Percentiles rank a stretch among this genome's conserved stretches.
phyloP scores from a whole-genome alignment of 2,113 vertebrate species.

The Gavia stellata region DNA sequence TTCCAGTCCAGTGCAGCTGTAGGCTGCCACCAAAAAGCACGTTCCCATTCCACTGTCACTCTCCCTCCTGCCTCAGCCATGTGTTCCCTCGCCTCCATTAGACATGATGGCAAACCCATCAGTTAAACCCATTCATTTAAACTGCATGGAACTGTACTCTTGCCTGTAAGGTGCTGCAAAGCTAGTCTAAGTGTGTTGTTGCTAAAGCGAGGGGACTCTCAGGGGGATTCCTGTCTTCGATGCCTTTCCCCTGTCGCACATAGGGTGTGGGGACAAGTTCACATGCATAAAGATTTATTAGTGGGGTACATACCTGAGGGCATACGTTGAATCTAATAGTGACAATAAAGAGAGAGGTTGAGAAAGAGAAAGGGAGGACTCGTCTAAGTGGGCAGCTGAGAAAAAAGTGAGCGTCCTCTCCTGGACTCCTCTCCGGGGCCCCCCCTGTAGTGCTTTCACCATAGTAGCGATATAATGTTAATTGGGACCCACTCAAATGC shows the following conservation, averaged over 20 bases:
- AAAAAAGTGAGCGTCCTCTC: neutral
- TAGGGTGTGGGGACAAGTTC: fast-evolving
- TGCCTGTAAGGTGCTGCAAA: neutral
- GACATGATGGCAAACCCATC: neutral
- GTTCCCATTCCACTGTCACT: neutral
- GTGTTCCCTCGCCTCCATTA: neutral
- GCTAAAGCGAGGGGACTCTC: neutral
- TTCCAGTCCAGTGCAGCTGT: neutral
- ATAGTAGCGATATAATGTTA: neutral
- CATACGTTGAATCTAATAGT: neutral
- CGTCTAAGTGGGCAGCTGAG: neutral
- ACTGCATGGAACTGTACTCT: neutral
- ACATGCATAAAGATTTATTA: neutral
- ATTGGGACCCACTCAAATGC: neutral
- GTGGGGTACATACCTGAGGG: neutral
- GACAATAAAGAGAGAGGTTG: neutral
- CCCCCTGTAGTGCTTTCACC: neutral
- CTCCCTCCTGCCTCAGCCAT: neutral
- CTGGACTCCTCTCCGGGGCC: neutral
- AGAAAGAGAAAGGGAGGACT: neutral
- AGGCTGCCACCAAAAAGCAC: neutral
- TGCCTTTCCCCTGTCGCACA: neutral
- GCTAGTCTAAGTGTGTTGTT: neutral
- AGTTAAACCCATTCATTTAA: neutral
- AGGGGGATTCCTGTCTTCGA: fast-evolving